phyloP scores from a whole-genome alignment of 2,888 invertebrate species.

The Zele albiditarsus region DNA sequence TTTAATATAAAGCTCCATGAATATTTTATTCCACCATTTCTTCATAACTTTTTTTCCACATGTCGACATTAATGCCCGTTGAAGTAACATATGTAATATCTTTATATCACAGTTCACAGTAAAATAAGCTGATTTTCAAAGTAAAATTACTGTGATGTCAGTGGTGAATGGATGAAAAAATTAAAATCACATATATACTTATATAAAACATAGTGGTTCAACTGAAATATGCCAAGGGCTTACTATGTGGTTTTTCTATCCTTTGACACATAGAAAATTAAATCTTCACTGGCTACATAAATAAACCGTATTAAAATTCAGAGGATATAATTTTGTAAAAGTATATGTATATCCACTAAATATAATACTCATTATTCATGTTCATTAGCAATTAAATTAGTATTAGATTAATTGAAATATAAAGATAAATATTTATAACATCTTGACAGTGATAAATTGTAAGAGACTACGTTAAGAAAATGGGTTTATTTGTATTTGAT shows the following conservation, averaged over 20 bases:
- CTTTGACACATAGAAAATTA: background rate
- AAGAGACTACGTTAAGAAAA: no score
- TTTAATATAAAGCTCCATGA: background rate
- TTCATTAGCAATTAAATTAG: background rate
- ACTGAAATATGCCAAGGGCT: background rate
- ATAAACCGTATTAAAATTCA: background rate
- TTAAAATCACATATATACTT: background rate
- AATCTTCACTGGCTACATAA: background rate
- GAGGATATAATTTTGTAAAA: background rate
- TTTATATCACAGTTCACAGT: background rate
- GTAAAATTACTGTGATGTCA: conserved; percentile 21
- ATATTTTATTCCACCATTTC: conserved; percentile 27
- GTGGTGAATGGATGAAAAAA: background rate
- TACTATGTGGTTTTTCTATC: background rate
- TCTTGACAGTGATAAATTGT: no score
- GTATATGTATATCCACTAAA: background rate
- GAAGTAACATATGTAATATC: background rate
- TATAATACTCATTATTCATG: background rate
- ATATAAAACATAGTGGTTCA: background rate
- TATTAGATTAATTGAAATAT: background rate
- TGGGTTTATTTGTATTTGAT: no score
- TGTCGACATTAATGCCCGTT: background rate
- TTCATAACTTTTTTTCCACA: conserved; percentile 20
- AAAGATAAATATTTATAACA: background rate
- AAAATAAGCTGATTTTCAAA: conserved; percentile 30